Evolutionary conservation across 2,113 vertebrate genomes (phyloP).

Genomic region (Trichomycterus rosablanca): DNA sequence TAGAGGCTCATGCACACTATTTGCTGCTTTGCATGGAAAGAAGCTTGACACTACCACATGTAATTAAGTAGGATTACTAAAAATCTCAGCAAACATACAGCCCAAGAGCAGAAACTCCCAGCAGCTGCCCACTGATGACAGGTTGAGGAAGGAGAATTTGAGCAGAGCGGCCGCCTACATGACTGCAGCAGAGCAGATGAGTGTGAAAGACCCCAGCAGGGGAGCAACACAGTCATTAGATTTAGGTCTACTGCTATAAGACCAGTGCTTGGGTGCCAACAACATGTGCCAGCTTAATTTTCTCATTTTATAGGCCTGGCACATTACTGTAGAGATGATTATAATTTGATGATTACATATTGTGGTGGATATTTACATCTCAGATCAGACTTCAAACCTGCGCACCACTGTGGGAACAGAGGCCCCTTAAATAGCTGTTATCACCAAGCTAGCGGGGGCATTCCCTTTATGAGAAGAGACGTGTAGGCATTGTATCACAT

Average conservation of each 20-base stretch:
- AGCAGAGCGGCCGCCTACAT: constrained; percentile 5
- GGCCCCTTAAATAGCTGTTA: constrained; percentile 17
- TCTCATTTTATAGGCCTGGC: constrained; percentile 3
- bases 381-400: constrained; percentile 4
- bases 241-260: constrained; percentile 15
- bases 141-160: constrained; percentile 9
- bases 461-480: no score
- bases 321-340: background rate
- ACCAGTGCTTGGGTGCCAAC: constrained; percentile 12
- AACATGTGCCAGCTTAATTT: background rate
- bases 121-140: constrained; percentile 3
- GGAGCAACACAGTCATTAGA: constrained; percentile 19
- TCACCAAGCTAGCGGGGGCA: constrained; percentile 4
- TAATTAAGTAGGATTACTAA: constrained; percentile 8
- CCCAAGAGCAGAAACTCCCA: constrained; percentile 4
- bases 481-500: no score
- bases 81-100: constrained; percentile 14
- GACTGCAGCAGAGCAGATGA: constrained; percentile 11
- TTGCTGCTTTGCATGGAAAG: background rate
- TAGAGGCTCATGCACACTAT: no score
- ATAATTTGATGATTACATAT: constrained; percentile 8
- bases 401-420: constrained; percentile 1
- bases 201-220: constrained; percentile 23
- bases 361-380: constrained; percentile 17
- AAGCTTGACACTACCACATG: constrained; percentile 15